Base-by-base conservation (phyloP, 2,113 vertebrate species). In the Aramus guarauna region DNA sequence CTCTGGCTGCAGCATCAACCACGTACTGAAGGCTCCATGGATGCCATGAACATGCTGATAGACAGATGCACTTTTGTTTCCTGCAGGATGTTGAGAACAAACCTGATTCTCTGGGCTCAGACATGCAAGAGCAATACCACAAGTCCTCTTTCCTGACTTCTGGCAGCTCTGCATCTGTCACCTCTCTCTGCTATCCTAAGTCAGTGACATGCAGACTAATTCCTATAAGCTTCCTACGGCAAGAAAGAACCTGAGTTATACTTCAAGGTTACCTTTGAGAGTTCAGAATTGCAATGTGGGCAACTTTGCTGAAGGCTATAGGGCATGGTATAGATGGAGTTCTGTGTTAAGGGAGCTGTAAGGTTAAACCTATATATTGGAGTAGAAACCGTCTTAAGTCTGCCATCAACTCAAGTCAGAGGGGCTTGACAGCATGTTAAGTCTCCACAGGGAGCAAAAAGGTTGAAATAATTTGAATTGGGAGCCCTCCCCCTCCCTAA, bases 391-490 rank as follows among this genome's bases (percentile, higher is more conserved):
- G 9, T 74, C 77, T 41, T 48, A 96, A 75, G 37, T 90, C 80
- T 96, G 53, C 87, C 34, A 0, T 85, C 62, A 85, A 21, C 66
- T 91, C 77, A 93, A 95, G 58, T 79, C 71, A 78, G 81, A 80
- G 69, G 41, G 76, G 12, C 29, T 92, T 94, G 91, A 78, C 77
- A 85, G 73, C 47, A 64, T 16, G 36, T 62, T 85, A 93, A 93
- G 29, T 82, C 48, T 95, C 93, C 74, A 66, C 30, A 73, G 92
- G 62, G 90, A 93, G 41, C 68, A 55, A 79, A 82, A 96, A 39
- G 48, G 29, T 79, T 91, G 81, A 96, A 93, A 95, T 94, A 96
- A 94, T 96, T 96, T 95, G 90, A 93, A 91, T n/a, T 92, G 81
- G 66, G 85, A 97, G 26, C 67, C 48, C 62, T 73, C 39, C 64